Conservation (phyloP, 2,888 invertebrate species). For the Ophioninae sp. region DNA sequence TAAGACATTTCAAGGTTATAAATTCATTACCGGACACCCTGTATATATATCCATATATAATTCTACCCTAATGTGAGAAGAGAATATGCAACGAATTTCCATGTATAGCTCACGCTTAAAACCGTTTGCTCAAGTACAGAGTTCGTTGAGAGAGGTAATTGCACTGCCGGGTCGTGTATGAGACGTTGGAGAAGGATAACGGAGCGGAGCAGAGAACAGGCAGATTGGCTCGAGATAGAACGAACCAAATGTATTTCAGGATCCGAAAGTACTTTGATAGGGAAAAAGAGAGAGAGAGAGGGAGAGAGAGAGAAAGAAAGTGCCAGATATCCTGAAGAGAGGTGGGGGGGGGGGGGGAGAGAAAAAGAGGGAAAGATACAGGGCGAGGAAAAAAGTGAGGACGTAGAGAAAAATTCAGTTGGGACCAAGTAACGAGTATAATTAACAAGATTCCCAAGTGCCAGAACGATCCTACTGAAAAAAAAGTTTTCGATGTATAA, state of each 20-base stretch:
- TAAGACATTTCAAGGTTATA: too few relatives aligned
- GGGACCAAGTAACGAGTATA: slow-evolving; percentile 45
- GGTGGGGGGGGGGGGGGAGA: slow-evolving; percentile 36
- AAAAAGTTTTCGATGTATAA: slow-evolving; percentile 31
- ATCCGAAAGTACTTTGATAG: slow-evolving; percentile 25
- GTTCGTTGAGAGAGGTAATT: slow-evolving; percentile 50
- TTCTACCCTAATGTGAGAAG: slow-evolving; percentile 37
- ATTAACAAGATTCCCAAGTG: slow-evolving; percentile 58
- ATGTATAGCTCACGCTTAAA: slow-evolving; percentile 35
- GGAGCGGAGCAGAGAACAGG: slow-evolving; percentile 17
- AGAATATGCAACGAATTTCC: slow-evolving; percentile 24
- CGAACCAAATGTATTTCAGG: slow-evolving; percentile 17
- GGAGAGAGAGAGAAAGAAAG: slow-evolving; percentile 40
- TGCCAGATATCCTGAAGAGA: not conserved
- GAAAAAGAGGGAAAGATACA: slow-evolving; percentile 38
- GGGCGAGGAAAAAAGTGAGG: slow-evolving; percentile 6
- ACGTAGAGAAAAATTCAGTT: slow-evolving; percentile 4
- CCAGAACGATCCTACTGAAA: slow-evolving; percentile 49
- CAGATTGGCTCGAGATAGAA: slow-evolving; percentile 46
- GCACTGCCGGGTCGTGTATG: slow-evolving; percentile 45
- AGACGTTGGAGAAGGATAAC: slow-evolving; percentile 31
- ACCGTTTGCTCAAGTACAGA: slow-evolving; percentile 50
- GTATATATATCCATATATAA: not conserved
- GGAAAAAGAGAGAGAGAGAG: slow-evolving; percentile 39
- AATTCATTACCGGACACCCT: too few relatives aligned